Evolutionary conservation across 2,113 vertebrate species (phyloP), one percentile per base, ranked within the genome.

Genomic region (Sinocyclocheilus anshuiensis): DNA sequence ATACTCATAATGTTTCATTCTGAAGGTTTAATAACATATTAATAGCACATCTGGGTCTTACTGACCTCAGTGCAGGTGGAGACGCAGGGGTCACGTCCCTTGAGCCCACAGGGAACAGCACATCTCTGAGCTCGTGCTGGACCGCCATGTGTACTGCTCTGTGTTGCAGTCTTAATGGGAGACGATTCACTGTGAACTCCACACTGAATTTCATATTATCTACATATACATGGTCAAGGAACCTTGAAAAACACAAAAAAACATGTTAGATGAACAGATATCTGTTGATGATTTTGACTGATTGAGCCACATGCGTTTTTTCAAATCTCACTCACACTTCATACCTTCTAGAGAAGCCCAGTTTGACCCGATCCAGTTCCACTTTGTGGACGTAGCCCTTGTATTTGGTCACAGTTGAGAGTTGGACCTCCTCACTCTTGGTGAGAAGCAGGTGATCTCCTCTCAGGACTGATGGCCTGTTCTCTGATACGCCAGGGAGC

Each of bases 281-380:
- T 20, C 15, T 69, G 15, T 36, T 20, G 1, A 33, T 69, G 24
- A 29, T 24, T 24, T 63, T 63, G n/a, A 29, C n/a, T 65, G 61
- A 65, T 65, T 26, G 13, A 13, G 0, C 20, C 12, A 59, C 10
- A 39, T 15, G 57, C 29, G 5, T n/a, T 36, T 5, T 39, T 79
- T 42, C 24, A 13, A 48, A 13, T 33, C 2, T 33, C 7, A 45
- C 3, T 50, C 11, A 48, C 2, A 7, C 74, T 1, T 36, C 95
- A 94, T 94, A 99, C 98, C 94, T 91, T 11, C 77, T 67, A 63
- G 93, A 92, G 86, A 99, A 99, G 87, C 97, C 96, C 87, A 99
- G 94, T 89, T 91, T 96, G 91, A 99, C 93, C 0, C 33, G 88
- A 29, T 98, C 96, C 86, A 96, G 77, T 65, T 97, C 93, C 78